Evolutionary conservation across 2,888 invertebrate species (phyloP).

Genomic region (Seira sanloemensis): DNA sequence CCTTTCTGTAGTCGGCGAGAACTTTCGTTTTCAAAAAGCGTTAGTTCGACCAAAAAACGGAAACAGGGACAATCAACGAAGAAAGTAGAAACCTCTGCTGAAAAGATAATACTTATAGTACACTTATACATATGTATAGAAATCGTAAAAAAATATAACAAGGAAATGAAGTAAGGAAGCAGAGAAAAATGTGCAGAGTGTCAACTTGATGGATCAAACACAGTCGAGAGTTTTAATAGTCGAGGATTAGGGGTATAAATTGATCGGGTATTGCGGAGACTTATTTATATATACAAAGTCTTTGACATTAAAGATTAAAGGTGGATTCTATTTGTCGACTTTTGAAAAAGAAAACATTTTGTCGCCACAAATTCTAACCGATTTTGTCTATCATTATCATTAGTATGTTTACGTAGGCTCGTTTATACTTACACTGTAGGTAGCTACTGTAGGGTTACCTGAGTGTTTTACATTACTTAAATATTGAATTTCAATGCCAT

Average conservation of each 20-base stretch:
- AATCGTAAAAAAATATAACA: conserved; percentile 31
- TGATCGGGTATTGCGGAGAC: conserved; percentile 59
- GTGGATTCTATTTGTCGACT: conserved; percentile 60
- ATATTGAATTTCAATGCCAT: too few species aligned
- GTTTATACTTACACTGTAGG: too few species aligned
- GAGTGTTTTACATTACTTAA: too few species aligned
- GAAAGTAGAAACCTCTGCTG: too few species aligned
- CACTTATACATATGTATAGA: not conserved
- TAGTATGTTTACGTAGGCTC: too few species aligned
- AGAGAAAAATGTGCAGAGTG: conserved; percentile 56
- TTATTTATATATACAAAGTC: too few species aligned
- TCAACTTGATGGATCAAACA: conserved; percentile 61
- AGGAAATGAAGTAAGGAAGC: conserved; percentile 33
- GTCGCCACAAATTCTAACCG: conserved; percentile 52
- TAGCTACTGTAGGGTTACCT: too few species aligned
- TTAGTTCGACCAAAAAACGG: too few species aligned
- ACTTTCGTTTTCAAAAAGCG: too few species aligned
- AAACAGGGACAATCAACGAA: too few species aligned
- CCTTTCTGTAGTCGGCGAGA: too few species aligned
- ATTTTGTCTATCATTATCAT: too few species aligned
- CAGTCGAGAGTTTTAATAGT: conserved; percentile 61
- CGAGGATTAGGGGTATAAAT: conserved; percentile 61
- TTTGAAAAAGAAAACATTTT: conserved; percentile 54
- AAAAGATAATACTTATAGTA: not conserved
- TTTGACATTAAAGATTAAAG: conserved; percentile 61